Percentiles rank a stretch among this genome's conserved stretches.
Evolutionary conservation across 1,140 invertebrate genomes (phyloP).

Genomic region (Pissodes strobi): DNA sequence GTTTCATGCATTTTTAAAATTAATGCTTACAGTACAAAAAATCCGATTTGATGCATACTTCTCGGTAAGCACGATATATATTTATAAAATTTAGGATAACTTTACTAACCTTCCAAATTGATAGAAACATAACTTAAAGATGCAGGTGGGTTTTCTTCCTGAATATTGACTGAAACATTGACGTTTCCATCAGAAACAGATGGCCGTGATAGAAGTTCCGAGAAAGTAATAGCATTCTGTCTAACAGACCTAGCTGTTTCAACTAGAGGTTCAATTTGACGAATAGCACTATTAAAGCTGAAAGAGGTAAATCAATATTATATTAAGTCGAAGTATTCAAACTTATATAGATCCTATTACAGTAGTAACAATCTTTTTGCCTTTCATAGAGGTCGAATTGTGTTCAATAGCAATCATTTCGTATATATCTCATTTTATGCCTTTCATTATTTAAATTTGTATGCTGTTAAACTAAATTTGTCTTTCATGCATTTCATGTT

Average conservation of each 20-base stretch:
- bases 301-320: too few relatives aligned
- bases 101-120: conserved; percentile 46
- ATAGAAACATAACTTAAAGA: conserved; percentile 40
- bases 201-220: conserved; percentile 11
- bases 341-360: not conserved
- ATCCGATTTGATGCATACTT: too few relatives aligned
- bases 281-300: conserved; percentile 59
- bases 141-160: conserved; percentile 6
- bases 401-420: too few relatives aligned
- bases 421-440: too few relatives aligned
- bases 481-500: too few relatives aligned
- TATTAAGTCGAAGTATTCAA: too few relatives aligned
- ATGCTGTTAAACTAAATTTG: too few relatives aligned
- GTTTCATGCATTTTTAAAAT: too few relatives aligned
- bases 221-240: conserved; percentile 36
- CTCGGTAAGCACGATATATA: too few relatives aligned
- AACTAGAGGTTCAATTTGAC: conserved; percentile 60
- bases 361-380: not conserved
- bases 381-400: not conserved
- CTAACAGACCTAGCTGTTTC: conserved; percentile 57
- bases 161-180: conserved; percentile 5
- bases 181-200: conserved; percentile 36
- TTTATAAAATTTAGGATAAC: too few relatives aligned
- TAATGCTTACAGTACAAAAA: too few relatives aligned
- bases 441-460: too few relatives aligned